Conservation (phyloP, 2,888 invertebrate genomes). For the Flexamia atlantica region DNA sequence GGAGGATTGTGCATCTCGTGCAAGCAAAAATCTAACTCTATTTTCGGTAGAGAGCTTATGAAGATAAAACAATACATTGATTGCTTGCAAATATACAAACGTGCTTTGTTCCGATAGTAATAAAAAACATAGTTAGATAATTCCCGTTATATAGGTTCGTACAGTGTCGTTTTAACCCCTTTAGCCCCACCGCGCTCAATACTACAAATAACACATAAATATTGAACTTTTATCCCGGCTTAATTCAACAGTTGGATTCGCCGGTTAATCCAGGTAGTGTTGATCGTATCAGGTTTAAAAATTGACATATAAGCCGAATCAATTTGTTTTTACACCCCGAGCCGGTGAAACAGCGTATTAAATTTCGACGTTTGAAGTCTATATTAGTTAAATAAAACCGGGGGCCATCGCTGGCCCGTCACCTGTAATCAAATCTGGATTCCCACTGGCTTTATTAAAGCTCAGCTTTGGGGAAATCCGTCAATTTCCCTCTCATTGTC, state of each 20-base stretch:
- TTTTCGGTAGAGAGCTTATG: no score
- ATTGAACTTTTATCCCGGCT: no score
- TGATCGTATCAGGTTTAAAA: conserved; percentile 7
- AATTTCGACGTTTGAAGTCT: conserved; percentile 40
- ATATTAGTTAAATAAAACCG: conserved; percentile 37
- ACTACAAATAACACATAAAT: no score
- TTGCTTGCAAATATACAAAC: no score
- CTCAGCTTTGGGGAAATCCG: conserved; percentile 46
- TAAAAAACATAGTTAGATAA: no score
- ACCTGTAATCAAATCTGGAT: conserved; percentile 51
- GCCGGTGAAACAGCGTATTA: conserved; percentile 4
- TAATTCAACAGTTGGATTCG: background rate
- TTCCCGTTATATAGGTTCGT: no score
- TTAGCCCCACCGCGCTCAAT: no score
- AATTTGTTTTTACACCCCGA: conserved; percentile 38
- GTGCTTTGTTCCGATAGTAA: no score
- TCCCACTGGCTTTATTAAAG: conserved; percentile 47
- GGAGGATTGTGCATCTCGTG: no score
- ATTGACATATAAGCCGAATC: conserved; percentile 41
- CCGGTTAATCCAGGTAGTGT: background rate
- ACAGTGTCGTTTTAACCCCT: no score
- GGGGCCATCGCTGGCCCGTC: background rate
- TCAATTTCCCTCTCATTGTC: conserved; percentile 50
- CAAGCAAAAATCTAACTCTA: no score
- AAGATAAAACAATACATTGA: no score